phyloP scores from a whole-genome alignment of 2,113 vertebrate species.

The Climacteris rufus region DNA sequence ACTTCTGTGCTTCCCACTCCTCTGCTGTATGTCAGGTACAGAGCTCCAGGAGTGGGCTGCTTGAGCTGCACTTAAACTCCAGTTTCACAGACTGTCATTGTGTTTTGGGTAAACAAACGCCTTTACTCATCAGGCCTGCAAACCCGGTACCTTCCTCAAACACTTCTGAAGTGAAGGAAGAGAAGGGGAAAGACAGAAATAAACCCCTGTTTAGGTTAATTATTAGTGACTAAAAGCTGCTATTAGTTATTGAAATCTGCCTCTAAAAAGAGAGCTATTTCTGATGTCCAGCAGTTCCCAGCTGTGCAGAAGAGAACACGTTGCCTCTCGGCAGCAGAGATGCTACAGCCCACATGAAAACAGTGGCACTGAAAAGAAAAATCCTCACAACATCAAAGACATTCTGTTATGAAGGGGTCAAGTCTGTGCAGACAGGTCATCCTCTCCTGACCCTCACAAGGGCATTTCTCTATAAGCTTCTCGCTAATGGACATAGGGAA shows the following conservation, averaged over 20 bases:
- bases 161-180: not conserved
- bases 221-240: not conserved
- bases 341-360: constrained; percentile 36
- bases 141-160: not conserved
- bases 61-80: not conserved
- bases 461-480: not conserved
- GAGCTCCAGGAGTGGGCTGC: not conserved
- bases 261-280: not conserved
- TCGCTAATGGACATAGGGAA: not conserved
- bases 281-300: not conserved
- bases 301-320: not conserved
- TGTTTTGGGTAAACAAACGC: not conserved
- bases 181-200: not conserved
- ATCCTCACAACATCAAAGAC: constrained; percentile 67
- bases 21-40: not conserved
- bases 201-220: not conserved
- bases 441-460: constrained; percentile 36
- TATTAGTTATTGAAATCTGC: not conserved
- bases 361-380: constrained; percentile 59
- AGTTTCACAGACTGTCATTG: not conserved
- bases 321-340: not conserved
- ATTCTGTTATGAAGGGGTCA: constrained; percentile 57
- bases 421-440: constrained; percentile 4
- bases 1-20: not conserved
- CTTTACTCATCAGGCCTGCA: not conserved